Evolutionary conservation across 2,113 vertebrate species (phyloP).

Genomic region (Boleophthalmus pectinirostris): DNA sequence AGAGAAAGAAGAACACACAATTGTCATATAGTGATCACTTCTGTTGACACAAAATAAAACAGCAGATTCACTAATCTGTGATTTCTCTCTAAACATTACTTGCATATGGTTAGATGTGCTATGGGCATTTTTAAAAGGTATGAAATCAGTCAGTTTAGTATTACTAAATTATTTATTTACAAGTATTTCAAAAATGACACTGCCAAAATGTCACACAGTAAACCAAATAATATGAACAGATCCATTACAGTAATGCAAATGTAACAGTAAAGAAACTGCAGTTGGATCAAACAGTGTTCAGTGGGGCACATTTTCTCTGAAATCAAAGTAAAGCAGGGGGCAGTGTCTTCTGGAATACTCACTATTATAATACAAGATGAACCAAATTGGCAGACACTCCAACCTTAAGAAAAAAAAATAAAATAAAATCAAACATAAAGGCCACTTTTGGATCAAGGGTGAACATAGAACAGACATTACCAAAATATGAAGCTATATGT

Average conservation of each 20-base stretch:
- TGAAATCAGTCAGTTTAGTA: background rate
- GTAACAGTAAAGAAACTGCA: constrained; percentile 29
- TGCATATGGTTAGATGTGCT: background rate
- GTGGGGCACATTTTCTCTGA: too few species aligned
- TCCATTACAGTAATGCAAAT: constrained; percentile 44
- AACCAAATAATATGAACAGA: constrained; percentile 39
- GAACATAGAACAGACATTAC: background rate
- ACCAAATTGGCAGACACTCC: too few species aligned
- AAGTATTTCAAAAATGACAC: constrained; percentile 38
- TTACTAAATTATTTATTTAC: constrained; percentile 70
- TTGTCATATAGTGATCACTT: too few species aligned
- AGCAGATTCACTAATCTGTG: background rate
- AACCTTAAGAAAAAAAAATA: too few species aligned
- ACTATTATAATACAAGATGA: too few species aligned
- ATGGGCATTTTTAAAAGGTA: background rate
- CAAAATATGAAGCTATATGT: background rate
- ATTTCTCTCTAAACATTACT: background rate
- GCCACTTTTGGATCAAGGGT: background rate
- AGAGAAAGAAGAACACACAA: background rate
- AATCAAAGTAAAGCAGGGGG: background rate
- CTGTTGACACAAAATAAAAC: background rate
- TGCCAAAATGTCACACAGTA: constrained; percentile 31
- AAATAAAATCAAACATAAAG: background rate
- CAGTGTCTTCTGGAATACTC: too few species aligned
- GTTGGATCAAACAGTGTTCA: too few species aligned